phyloP scores from a whole-genome alignment of 2,888 invertebrate genomes.

The Ophioninae sp. region DNA sequence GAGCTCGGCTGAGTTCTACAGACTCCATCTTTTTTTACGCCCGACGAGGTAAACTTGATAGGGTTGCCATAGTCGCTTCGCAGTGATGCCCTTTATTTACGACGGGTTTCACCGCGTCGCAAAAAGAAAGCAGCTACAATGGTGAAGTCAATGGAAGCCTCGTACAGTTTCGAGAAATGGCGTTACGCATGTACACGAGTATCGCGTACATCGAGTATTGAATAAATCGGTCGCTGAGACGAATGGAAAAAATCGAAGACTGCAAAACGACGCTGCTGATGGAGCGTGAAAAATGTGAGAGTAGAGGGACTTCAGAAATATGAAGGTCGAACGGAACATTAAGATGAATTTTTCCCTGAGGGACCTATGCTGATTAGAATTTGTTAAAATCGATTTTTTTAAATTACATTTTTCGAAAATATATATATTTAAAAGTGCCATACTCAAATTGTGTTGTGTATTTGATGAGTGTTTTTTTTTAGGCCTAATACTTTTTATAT shows the following conservation, averaged over 20 bases:
- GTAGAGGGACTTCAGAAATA: neutral
- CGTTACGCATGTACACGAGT: neutral
- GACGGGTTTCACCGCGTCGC: neutral
- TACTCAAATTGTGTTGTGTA: too few species aligned
- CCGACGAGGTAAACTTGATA: constrained; percentile 21
- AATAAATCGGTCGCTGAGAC: neutral
- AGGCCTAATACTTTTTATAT: too few species aligned
- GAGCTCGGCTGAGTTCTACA: neutral
- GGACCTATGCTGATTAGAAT: neutral
- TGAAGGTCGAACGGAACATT: neutral
- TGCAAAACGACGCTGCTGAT: neutral
- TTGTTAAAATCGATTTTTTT: too few species aligned
- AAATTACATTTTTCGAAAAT: too few species aligned
- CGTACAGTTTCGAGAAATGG: neutral
- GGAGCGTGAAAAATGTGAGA: constrained; percentile 2
- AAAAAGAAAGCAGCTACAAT: constrained; percentile 9
- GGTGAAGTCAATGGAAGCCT: constrained; percentile 18
- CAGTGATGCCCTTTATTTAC: neutral
- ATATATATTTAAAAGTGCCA: too few species aligned
- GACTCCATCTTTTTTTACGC: constrained; percentile 14
- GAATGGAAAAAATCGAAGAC: constrained; percentile 4
- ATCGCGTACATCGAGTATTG: neutral
- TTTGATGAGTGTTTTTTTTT: too few species aligned
- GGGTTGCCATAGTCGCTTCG: constrained; percentile 4
- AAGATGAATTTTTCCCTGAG: neutral